A percentile compares a stretch with the other conserved stretches of the same genome.
Evolutionary conservation across 1,140 invertebrate species (phyloP).

Genomic region (Temnothorax curvispinosus): DNA sequence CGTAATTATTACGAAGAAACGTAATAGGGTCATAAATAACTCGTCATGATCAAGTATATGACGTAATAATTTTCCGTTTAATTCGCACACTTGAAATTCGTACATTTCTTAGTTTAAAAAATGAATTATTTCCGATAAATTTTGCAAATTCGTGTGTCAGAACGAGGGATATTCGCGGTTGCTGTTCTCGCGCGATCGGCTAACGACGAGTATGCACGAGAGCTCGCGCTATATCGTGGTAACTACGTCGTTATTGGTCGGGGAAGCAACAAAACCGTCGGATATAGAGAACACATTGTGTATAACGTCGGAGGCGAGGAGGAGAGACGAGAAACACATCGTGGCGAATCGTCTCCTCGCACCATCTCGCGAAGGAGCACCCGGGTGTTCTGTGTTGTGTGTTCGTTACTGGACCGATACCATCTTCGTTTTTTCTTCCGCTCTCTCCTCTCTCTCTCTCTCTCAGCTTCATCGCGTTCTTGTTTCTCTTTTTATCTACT

Average conservation of each 20-base stretch:
- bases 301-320: constrained; percentile 42
- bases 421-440: constrained; percentile 75
- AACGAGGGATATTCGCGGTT: neutral
- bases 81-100: too few species aligned
- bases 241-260: constrained; percentile 58
- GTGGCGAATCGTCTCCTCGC: constrained; percentile 72
- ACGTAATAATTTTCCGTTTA: neutral
- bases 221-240: constrained; percentile 31
- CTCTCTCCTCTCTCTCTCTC: constrained; percentile 30
- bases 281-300: constrained; percentile 83
- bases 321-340: constrained; percentile 66
- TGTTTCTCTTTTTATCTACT: constrained; percentile 70
- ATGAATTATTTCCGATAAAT: neutral
- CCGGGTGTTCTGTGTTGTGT: constrained; percentile 69
- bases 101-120: neutral
- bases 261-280: constrained; percentile 67
- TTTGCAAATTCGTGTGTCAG: neutral
- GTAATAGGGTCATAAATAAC: neutral
- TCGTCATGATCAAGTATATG: neutral
- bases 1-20: neutral
- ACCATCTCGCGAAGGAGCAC: constrained; percentile 74
- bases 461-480: constrained; percentile 58
- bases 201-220: constrained; percentile 22
- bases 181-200: neutral
- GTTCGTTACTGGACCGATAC: constrained; percentile 76